Evolutionary conservation across 2,113 vertebrate genomes (phyloP).

Genomic region (Athene noctua): DNA sequence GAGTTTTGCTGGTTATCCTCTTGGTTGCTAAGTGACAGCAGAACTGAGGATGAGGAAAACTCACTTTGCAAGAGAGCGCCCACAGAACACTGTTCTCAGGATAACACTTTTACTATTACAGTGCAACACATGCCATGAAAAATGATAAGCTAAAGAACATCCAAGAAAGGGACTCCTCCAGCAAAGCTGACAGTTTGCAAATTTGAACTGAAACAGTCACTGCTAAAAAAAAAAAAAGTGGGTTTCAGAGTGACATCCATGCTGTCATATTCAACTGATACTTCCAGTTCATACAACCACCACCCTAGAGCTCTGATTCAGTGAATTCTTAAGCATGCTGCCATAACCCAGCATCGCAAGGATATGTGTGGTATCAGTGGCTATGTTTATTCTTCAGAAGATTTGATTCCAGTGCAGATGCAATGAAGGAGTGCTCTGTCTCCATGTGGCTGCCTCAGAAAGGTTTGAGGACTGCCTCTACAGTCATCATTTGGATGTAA

Average conservation of each 20-base stretch:
- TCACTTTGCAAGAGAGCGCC: background rate
- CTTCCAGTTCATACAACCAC: background rate
- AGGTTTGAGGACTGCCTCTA: background rate
- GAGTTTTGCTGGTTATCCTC: background rate
- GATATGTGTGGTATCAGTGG: background rate
- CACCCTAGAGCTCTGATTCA: background rate
- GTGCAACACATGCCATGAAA: background rate
- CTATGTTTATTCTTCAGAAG: background rate
- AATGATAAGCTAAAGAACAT: constrained; percentile 22
- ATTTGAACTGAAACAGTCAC: background rate
- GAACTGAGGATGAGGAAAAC: background rate
- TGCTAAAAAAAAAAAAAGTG: background rate
- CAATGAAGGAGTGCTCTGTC: background rate
- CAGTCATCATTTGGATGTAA: background rate
- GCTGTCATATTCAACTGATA: background rate
- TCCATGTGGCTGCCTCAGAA: background rate
- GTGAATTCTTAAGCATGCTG: background rate
- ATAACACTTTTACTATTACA: background rate
- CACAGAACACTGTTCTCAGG: background rate
- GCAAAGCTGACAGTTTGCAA: background rate
- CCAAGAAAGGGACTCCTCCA: background rate
- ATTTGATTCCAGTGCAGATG: background rate
- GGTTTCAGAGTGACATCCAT: background rate
- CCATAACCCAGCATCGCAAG: background rate
- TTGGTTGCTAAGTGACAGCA: constrained; percentile 51